Percentiles rank a stretch among this genome's conserved stretches.
Conservation (phyloP, 2,797 vertebrate species). For the Mallotus villosus region DNA sequence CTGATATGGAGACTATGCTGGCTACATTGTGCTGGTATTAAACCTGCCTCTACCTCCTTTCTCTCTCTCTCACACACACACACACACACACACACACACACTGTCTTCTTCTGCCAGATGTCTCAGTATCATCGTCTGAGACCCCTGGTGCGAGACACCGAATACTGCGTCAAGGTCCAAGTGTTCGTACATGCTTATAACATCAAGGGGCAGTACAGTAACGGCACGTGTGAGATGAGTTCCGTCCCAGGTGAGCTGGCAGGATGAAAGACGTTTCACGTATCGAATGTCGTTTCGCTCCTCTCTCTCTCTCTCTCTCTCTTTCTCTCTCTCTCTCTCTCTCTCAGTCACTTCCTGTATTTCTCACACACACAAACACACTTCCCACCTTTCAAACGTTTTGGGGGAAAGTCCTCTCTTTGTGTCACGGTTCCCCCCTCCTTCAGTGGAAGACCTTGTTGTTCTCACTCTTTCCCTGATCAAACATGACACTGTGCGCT, state of each 20-base stretch:
- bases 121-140: background rate
- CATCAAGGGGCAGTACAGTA: background rate
- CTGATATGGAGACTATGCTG: too few relatives aligned
- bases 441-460: too few relatives aligned
- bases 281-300: too few relatives aligned
- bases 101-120: background rate
- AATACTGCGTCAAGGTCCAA: constrained; percentile 18
- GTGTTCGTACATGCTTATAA: background rate
- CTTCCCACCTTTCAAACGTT: background rate
- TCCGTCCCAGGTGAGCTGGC: constrained; percentile 9
- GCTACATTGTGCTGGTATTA: too few relatives aligned
- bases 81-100: background rate
- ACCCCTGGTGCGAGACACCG: background rate
- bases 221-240: constrained; percentile 8
- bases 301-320: too few relatives aligned
- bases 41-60: too few relatives aligned
- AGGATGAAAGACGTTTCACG: too few relatives aligned
- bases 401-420: background rate
- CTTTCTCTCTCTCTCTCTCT: too few relatives aligned
- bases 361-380: background rate
- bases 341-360: background rate
- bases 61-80: background rate
- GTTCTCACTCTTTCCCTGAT: too few relatives aligned
- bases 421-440: background rate
- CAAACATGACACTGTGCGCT: too few relatives aligned